These are phyloP conservation scores for Eidolon helvum DNA, from an alignment of 2,113 vertebrate species.

Conservation along the genomic window DNA sequence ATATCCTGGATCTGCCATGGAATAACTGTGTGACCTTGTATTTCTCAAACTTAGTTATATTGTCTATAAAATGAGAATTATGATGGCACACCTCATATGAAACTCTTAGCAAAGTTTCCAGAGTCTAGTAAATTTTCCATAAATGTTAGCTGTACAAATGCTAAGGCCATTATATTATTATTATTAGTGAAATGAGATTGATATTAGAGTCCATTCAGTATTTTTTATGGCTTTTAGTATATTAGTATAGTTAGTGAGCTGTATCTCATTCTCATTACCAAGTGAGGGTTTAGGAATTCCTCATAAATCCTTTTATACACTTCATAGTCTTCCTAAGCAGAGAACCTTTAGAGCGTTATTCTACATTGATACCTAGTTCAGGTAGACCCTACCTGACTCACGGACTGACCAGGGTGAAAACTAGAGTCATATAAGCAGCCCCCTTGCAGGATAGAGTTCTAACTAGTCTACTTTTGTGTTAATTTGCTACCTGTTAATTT, in stretches of 20 bases:
- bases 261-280: neutral
- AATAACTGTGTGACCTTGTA: neutral
- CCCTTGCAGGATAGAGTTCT: neutral
- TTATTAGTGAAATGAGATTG: neutral
- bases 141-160: conserved; percentile 10
- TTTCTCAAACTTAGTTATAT: neutral
- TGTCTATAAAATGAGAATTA: neutral
- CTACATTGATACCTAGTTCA: neutral
- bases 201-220: neutral
- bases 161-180: conserved; percentile 2
- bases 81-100: neutral
- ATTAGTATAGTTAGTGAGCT: neutral
- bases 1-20: neutral
- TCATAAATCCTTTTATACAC: neutral
- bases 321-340: neutral
- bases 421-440: neutral
- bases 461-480: neutral
- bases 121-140: neutral
- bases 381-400: neutral
- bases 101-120: conserved; percentile 6
- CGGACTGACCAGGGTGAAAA: neutral
- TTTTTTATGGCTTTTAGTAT: neutral
- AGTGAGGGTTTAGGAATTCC: neutral
- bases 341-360: neutral
- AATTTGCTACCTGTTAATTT: neutral